These are phyloP conservation scores for Andinoacara biseriatus DNA, from an alignment of 2,113 vertebrate species.

Conservation along the genomic window DNA sequence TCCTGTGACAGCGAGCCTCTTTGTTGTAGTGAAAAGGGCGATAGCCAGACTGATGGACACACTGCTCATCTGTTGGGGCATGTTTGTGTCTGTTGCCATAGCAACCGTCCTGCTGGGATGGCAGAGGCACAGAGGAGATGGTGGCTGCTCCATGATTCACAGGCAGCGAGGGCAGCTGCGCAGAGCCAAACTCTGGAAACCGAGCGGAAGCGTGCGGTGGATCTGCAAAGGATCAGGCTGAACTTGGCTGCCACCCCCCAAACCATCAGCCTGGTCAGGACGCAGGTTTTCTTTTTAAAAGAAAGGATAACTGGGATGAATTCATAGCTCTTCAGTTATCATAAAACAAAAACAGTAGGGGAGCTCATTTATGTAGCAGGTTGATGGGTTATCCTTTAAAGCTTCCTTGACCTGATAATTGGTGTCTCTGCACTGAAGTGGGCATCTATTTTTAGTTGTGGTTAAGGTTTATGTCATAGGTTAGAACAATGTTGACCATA, in stretches of 20 bases:
- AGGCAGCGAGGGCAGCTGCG: neutral
- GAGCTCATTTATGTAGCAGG: neutral
- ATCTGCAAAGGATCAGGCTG: constrained; percentile 24
- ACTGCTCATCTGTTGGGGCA: constrained; percentile 65
- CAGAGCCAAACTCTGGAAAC: neutral
- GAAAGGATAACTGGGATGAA: neutral
- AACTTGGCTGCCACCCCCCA: constrained; percentile 18
- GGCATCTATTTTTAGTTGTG: neutral
- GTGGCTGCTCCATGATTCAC: constrained; percentile 25
- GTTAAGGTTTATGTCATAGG: neutral
- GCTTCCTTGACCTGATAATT: neutral
- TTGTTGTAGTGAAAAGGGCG: constrained; percentile 52
- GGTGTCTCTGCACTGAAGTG: neutral
- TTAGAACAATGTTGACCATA: neutral
- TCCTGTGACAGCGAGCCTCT: constrained; percentile 61
- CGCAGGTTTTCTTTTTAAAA: neutral
- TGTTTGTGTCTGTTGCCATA: constrained; percentile 80
- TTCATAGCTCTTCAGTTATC: neutral
- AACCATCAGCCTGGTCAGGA: constrained; percentile 11
- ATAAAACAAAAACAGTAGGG: neutral
- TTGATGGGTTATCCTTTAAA: neutral
- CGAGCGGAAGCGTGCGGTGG: constrained; percentile 34
- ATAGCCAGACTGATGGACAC: constrained; percentile 38
- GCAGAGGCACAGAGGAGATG: constrained; percentile 15
- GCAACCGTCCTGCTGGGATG: constrained; percentile 46